Conservation (phyloP, 2,888 invertebrate genomes). For the Scaptomyza polygonia region DNA sequence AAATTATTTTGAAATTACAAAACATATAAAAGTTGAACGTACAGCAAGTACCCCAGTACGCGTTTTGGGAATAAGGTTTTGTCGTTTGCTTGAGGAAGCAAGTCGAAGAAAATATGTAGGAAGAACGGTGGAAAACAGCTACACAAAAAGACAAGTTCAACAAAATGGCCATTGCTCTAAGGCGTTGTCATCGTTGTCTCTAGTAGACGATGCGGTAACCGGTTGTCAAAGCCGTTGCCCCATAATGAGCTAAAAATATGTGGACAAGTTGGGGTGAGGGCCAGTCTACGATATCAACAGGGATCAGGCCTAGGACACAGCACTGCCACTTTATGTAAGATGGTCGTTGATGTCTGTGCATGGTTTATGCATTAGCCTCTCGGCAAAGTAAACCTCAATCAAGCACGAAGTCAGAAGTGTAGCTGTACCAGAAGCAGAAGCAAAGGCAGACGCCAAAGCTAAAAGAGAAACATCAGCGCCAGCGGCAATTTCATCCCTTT, state of each 20-base stretch:
- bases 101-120: constrained; percentile 2
- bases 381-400: constrained; percentile 76
- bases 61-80: constrained; percentile 64
- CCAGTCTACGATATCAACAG: constrained; percentile 31
- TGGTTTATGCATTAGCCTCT: constrained; percentile 77
- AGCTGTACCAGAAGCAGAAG: constrained; percentile 15
- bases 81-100: constrained; percentile 36
- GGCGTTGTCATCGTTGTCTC: constrained; percentile 30
- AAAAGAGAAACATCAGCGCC: constrained; percentile 39
- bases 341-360: constrained; percentile 75
- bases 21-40: constrained; percentile 59
- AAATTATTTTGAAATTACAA: constrained; percentile 75
- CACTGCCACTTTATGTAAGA: constrained; percentile 55
- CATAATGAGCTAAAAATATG: constrained; percentile 72
- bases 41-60: constrained; percentile 65
- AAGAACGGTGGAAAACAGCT: constrained; percentile 22
- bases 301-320: constrained; percentile 42
- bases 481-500: constrained; percentile 50
- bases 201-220: constrained; percentile 31
- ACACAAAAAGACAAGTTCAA: constrained; percentile 56
- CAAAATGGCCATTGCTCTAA: constrained; percentile 51
- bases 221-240: constrained; percentile 59
- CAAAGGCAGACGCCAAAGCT: not conserved
- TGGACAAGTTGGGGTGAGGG: constrained; percentile 30
- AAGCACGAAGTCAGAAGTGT: constrained; percentile 63